Conservation (phyloP, 2,113 vertebrate species). For the Phyllopteryx taeniolatus region DNA sequence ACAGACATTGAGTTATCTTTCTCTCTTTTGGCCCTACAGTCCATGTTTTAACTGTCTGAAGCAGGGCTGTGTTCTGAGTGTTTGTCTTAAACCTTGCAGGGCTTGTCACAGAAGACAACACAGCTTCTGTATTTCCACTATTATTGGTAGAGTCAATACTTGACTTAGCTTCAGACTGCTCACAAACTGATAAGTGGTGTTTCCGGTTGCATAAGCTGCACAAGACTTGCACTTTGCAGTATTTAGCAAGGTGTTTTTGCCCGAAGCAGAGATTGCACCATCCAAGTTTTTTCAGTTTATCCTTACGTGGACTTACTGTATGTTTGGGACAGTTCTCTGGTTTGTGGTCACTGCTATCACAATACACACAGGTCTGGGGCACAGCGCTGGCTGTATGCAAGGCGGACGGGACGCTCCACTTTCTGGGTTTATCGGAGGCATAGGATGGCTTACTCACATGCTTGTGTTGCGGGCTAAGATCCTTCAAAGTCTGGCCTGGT, state of each 20-base stretch:
- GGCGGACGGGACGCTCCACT: neutral
- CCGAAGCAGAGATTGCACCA: neutral
- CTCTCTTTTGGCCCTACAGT: neutral
- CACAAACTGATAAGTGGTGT: neutral
- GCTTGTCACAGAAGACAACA: neutral
- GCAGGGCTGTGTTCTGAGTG: neutral
- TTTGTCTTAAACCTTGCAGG: neutral
- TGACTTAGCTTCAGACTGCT: neutral
- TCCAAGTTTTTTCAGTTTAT: no score
- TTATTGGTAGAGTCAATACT: neutral
- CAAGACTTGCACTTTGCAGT: neutral
- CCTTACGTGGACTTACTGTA: neutral
- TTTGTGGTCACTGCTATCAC: neutral
- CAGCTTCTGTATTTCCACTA: neutral
- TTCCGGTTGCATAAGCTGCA: neutral
- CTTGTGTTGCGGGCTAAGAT: neutral
- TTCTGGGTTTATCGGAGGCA: neutral
- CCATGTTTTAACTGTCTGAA: neutral
- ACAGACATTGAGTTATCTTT: neutral
- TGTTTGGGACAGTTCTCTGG: neutral
- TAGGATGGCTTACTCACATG: no score
- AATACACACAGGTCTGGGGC: neutral
- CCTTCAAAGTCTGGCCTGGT: neutral
- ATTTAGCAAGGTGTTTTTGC: slow-evolving; percentile 11
- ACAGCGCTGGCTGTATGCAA: neutral